Conservation (phyloP, 2,888 invertebrate species). For the Xestia xanthographa region DNA sequence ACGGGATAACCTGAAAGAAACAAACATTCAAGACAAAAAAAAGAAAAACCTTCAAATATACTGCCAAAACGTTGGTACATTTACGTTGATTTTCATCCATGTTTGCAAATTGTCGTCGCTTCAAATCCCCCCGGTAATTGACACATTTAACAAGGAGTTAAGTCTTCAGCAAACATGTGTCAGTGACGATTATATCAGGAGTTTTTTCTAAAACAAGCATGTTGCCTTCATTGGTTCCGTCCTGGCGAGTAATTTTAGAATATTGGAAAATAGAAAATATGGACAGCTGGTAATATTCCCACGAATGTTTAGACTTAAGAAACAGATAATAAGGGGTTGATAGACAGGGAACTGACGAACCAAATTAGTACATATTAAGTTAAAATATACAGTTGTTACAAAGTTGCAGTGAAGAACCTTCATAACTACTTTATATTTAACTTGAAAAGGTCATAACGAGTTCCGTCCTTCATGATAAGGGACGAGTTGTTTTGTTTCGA, state of each 20-base stretch:
- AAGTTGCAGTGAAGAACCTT: conserved; percentile 27
- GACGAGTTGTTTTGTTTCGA: not conserved
- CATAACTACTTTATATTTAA: conserved; percentile 16
- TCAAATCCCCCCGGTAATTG: conserved; percentile 51
- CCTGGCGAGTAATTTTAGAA: not conserved
- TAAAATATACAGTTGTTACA: conserved; percentile 5
- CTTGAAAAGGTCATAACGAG: conserved; percentile 14
- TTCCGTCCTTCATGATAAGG: not conserved
- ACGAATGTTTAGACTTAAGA: conserved; percentile 7
- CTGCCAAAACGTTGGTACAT: not conserved
- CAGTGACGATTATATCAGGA: not conserved
- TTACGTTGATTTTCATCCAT: conserved; percentile 29
- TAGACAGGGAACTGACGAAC: conserved; percentile 1
- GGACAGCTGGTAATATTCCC: conserved; percentile 25
- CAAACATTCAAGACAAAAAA: not conserved
- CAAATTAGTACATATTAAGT: conserved; percentile 10
- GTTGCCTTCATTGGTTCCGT: not conserved
- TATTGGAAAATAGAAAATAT: conserved; percentile 12
- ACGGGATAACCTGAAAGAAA: not conserved
- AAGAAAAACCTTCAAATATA: conserved; percentile 1
- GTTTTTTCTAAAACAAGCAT: not conserved
- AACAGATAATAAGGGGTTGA: conserved; percentile 18
- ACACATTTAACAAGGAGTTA: conserved; percentile 42
- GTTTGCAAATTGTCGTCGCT: conserved; percentile 19
- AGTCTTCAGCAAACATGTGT: conserved; percentile 19